These are phyloP conservation scores for Dunckerocampus dactyliophorus DNA, from an alignment of 2,113 vertebrate genomes.

Conservation along the genomic window DNA sequence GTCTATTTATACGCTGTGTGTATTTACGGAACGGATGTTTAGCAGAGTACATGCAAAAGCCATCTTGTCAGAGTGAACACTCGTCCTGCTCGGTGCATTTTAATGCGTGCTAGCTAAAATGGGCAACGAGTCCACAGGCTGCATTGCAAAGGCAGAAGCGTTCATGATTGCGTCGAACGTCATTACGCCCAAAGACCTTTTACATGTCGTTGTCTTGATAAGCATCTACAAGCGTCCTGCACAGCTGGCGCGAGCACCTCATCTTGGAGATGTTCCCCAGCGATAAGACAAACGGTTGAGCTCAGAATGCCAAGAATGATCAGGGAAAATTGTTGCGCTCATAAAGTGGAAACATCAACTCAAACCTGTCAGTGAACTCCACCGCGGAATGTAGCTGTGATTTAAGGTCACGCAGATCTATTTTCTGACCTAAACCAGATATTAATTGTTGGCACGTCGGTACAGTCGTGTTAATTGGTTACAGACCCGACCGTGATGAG, in stretches of 20 bases:
- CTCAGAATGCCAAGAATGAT: constrained; percentile 39
- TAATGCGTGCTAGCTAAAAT: no score
- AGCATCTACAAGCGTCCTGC: constrained; percentile 3
- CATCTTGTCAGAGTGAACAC: constrained; percentile 29
- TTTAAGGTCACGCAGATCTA: background rate
- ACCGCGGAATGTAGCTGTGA: constrained; percentile 7
- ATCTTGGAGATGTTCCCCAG: constrained; percentile 39
- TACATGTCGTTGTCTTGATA: constrained; percentile 12
- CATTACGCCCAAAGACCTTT: background rate
- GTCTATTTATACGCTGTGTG: constrained; percentile 72
- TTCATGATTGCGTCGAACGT: no score
- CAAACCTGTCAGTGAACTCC: constrained; percentile 23
- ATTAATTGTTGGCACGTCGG: no score
- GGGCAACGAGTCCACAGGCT: no score
- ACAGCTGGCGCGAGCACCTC: constrained; percentile 39
- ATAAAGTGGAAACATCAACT: constrained; percentile 18
- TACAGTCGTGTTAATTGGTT: no score
- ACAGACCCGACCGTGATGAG: no score
- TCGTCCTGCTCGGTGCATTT: no score
- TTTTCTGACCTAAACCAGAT: background rate
- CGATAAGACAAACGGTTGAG: constrained; percentile 22
- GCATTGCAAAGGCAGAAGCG: no score
- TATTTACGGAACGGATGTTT: constrained; percentile 67
- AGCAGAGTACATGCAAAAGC: constrained; percentile 58
- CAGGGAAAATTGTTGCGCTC: constrained; percentile 2